These are phyloP conservation scores for Caenorhabditis drosophilae DNA, from an alignment of 2,888 invertebrate genomes.

Conservation along the genomic window DNA sequence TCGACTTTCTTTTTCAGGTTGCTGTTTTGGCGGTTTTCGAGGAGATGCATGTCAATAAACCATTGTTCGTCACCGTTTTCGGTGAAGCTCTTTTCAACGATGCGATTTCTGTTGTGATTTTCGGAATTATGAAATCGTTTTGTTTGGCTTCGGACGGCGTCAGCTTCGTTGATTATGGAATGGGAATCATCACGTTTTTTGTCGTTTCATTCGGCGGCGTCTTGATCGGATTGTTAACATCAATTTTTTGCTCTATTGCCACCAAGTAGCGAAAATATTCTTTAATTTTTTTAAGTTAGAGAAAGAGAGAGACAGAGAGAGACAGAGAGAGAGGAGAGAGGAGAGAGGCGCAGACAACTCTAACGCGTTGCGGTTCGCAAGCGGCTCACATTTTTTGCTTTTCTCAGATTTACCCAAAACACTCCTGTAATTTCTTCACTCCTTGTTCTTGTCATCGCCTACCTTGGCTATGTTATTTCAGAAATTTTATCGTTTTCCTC, in stretches of 20 bases:
- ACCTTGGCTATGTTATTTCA: slow-evolving; percentile 91
- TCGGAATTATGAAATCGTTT: slow-evolving; percentile 42
- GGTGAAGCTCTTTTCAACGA: slow-evolving; percentile 96
- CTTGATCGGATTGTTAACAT: slow-evolving; percentile 44
- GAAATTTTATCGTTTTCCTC: slow-evolving; percentile 98
- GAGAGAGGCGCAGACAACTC: too few species aligned
- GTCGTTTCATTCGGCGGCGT: slow-evolving; percentile 48
- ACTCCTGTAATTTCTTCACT: slow-evolving; percentile 95
- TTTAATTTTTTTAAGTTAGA: too few species aligned
- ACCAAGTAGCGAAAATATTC: too few species aligned
- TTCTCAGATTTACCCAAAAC: slow-evolving; percentile 89
- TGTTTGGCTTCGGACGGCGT: slow-evolving; percentile 22
- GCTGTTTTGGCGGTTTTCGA: slow-evolving; percentile 46
- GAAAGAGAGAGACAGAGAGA: too few species aligned
- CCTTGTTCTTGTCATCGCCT: slow-evolving; percentile 96
- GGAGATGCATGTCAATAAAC: slow-evolving; percentile 85
- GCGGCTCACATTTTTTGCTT: too few species aligned
- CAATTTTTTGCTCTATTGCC: slow-evolving; percentile 9
- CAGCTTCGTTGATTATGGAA: slow-evolving; percentile 21
- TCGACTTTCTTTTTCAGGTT: too few species aligned
- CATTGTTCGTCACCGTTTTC: slow-evolving; percentile 95
- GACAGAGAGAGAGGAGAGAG: too few species aligned
- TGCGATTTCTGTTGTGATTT: slow-evolving; percentile 79
- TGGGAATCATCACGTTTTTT: slow-evolving; percentile 40
- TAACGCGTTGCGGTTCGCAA: too few species aligned